phyloP scores from a whole-genome alignment of 2,888 invertebrate species.

The Daptonema setosum region DNA sequence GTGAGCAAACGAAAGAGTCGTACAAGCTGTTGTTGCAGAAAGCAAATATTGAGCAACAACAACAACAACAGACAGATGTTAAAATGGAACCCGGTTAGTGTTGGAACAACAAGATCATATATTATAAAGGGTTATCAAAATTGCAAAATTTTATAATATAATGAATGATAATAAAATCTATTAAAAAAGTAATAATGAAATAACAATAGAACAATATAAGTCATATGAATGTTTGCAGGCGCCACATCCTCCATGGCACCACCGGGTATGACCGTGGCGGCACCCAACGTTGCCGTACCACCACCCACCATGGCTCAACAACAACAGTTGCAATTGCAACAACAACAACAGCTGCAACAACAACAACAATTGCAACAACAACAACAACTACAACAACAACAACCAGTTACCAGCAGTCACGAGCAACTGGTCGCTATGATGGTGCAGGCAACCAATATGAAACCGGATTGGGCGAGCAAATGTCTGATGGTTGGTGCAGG shows the following conservation, averaged over 20 bases:
- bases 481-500: no score
- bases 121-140: no score
- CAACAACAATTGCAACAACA: neutral
- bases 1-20: constrained; percentile 12
- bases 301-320: neutral
- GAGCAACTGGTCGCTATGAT: neutral
- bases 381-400: no score
- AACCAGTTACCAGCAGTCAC: no score
- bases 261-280: neutral
- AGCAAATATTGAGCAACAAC: neutral
- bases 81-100: no score
- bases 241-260: neutral
- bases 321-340: neutral
- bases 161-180: no score
- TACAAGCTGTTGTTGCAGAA: constrained; percentile 9
- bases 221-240: no score
- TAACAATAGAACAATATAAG: no score
- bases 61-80: neutral
- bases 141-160: no score
- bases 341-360: neutral
- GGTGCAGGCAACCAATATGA: neutral
- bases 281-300: neutral
- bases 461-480: neutral
- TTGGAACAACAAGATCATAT: no score
- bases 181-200: no score